Base-by-base conservation (phyloP, 2,888 invertebrate genomes). In the Tiliacea citrago region DNA sequence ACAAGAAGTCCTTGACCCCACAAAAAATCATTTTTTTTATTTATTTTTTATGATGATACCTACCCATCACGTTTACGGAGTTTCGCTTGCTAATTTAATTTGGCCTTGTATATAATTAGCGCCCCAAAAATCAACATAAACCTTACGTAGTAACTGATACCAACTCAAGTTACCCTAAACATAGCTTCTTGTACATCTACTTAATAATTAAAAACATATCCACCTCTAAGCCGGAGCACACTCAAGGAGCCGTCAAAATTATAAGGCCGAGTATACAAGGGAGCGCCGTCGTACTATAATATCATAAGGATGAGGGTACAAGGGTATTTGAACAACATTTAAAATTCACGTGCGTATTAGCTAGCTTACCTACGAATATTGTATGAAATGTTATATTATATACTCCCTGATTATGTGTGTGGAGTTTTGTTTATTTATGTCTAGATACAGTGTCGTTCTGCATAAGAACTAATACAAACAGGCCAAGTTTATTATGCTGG, bases 181-280 rank as follows among this genome's bases (percentile, higher is more conserved):
- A 18, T 10, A 53, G 35, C 29, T n/a, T 61, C 62, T 51, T 67
- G 53, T 55, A 65, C 29, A 60, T 16, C 63, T 61, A 73, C 35
- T 84, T 79, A 85, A 84, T 81, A 81, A 83, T 86, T 81, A 79
- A 86, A 85, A 81, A 81, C 73, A 79, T 69, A 83, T 76, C 70
- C 69, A 75, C 75, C 53, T 72, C 42, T 24, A 70, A 74, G 58
- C 58, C 35, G 42, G 55, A 55, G 73, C 73, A 69, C 77, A 73
- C 69, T 85, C 73, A 79, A 77, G 85, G 79, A 69, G 73, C 81
- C 71, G 67, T 60, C 73, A 85, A 69, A 82, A 73, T 73, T 62
- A 62, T 83, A 81, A 81, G 55, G 76, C 60, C 18, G 21, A n/a
- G 78, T 70, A 12, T 78, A 79, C 75, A 79, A 79, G 47, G 18